These are phyloP conservation scores for Emmelina monodactyla DNA, from an alignment of 2,888 invertebrate genomes.

Conservation along the genomic window DNA sequence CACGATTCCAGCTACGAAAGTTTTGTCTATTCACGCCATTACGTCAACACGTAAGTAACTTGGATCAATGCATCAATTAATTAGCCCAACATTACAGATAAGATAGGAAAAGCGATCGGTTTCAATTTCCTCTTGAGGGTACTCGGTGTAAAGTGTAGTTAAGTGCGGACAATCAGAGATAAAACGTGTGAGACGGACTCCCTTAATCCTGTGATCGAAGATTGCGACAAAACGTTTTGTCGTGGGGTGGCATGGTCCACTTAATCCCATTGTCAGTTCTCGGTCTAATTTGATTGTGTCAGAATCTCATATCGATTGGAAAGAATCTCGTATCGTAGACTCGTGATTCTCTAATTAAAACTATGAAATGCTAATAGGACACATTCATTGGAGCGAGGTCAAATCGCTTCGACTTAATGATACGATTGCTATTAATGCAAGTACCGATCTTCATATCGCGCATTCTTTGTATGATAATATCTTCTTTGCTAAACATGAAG, in stretches of 20 bases:
- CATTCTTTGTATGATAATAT: slow-evolving; percentile 22
- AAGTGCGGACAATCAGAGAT: slow-evolving; percentile 67
- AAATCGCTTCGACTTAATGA: slow-evolving; percentile 27
- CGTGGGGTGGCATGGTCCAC: slow-evolving; percentile 56
- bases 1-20: slow-evolving; percentile 47
- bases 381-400: slow-evolving; percentile 39
- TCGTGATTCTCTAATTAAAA: slow-evolving; percentile 52
- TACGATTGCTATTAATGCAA: slow-evolving; percentile 24
- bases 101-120: slow-evolving; percentile 65
- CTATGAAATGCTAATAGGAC: slow-evolving; percentile 48
- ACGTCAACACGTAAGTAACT: slow-evolving; percentile 48
- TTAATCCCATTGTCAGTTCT: slow-evolving; percentile 52
- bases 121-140: slow-evolving; percentile 65
- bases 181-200: slow-evolving; percentile 62
- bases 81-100: slow-evolving; percentile 63
- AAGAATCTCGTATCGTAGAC: not conserved
- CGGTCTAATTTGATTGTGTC: slow-evolving; percentile 58
- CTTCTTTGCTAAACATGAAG: slow-evolving; percentile 19
- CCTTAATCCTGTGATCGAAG: slow-evolving; percentile 67
- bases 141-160: slow-evolving; percentile 63
- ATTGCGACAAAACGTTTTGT: slow-evolving; percentile 66
- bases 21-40: slow-evolving; percentile 60
- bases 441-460: slow-evolving; percentile 26
- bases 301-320: slow-evolving; percentile 17
- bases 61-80: slow-evolving; percentile 58